Conservation (phyloP, 2,888 invertebrate species). For the Melolontha melolontha region DNA sequence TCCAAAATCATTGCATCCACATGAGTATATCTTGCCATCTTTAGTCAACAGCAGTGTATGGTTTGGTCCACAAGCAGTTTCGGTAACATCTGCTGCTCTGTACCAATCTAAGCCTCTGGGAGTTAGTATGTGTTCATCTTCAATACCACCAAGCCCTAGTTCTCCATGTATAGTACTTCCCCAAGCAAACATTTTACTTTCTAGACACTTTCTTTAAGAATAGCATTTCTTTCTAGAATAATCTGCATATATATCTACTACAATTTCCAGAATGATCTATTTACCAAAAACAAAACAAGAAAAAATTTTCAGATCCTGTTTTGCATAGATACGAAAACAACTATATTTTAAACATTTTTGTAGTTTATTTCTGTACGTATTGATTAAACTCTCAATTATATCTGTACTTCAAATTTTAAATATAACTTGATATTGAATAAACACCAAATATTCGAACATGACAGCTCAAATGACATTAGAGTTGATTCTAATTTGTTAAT, state of each 20-base stretch:
- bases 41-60: constrained; percentile 84
- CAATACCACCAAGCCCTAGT: constrained; percentile 81
- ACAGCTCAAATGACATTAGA: constrained; percentile 9
- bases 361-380: neutral
- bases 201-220: neutral
- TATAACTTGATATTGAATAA: constrained; percentile 9
- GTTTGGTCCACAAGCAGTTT: constrained; percentile 81
- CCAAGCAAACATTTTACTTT: constrained; percentile 75
- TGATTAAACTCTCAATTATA: constrained; percentile 17
- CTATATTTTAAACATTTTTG: constrained; percentile 5
- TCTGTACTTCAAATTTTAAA: constrained; percentile 26
- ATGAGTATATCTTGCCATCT: constrained; percentile 86
- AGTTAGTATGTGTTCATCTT: constrained; percentile 75
- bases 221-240: constrained; percentile 29
- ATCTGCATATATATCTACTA: neutral
- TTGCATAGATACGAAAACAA: neutral
- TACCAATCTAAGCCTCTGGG: constrained; percentile 75
- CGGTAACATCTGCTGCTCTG: constrained; percentile 68
- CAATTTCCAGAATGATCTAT: constrained; percentile 27
- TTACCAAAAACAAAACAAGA: constrained; percentile 10
- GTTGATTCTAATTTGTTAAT: constrained; percentile 8
- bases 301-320: neutral
- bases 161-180: constrained; percentile 83
- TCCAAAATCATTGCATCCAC: constrained; percentile 93
- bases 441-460: constrained; percentile 19